Conservation (phyloP, 2,797 vertebrate species). For the Tokudaia tokunoshimensis region DNA sequence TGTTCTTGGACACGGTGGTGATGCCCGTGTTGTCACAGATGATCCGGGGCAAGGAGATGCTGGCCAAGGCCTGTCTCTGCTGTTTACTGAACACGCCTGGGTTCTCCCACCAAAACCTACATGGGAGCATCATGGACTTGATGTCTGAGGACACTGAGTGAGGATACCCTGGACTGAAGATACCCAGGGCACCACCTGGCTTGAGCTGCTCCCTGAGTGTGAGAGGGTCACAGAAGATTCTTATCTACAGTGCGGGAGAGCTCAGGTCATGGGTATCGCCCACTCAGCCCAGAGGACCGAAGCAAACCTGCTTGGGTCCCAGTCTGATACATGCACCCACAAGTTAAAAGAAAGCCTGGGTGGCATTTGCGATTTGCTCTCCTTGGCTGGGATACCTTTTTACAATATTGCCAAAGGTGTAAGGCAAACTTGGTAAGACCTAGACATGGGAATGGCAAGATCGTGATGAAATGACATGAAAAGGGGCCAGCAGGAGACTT, state of each 20-base stretch:
- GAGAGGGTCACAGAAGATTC: background rate
- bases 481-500: background rate
- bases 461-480: background rate
- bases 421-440: background rate
- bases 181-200: background rate
- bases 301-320: background rate
- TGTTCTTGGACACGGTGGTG: conserved; percentile 84
- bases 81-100: conserved; percentile 84
- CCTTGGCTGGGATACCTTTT: background rate
- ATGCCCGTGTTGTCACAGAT: conserved; percentile 94
- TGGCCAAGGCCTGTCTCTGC: conserved; percentile 87
- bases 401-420: background rate
- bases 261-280: background rate
- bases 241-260: background rate
- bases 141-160: background rate
- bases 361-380: background rate
- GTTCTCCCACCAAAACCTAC: conserved; percentile 93
- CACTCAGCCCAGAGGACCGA: background rate
- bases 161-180: background rate
- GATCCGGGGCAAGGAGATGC: conserved; percentile 87
- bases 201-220: background rate
- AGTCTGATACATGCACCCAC: background rate
- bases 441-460: background rate
- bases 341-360: background rate
- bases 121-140: fast-evolving